Evolutionary conservation across 30 jellyfish, hydroid and myxozoan species (phyloP).

Genomic region (Hydractinia symbiolongicarpus): DNA sequence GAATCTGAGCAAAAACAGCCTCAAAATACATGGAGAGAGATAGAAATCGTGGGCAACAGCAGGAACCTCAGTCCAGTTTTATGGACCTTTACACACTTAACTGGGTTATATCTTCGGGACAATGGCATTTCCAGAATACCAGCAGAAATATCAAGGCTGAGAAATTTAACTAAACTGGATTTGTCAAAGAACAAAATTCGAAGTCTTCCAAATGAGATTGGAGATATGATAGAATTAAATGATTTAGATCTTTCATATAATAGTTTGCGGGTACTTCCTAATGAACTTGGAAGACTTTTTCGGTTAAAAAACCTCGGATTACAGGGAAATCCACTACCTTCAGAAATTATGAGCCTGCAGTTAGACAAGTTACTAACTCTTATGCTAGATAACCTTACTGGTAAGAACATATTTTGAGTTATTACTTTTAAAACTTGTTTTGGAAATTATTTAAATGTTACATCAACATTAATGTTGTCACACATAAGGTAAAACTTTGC

Average conservation of each 20-base stretch:
- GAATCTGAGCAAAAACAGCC: conserved; percentile 51
- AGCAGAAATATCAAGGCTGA: conserved; percentile 65
- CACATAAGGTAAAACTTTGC: too few relatives aligned
- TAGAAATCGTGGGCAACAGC: conserved; percentile 82
- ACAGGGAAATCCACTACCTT: conserved; percentile 94
- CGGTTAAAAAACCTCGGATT: conserved; percentile 66
- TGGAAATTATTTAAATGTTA: too few relatives aligned
- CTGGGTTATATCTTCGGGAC: conserved; percentile 67
- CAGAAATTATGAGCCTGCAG: conserved; percentile 59
- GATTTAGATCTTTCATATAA: conserved; percentile 69
- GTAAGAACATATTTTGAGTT: conserved; percentile 22
- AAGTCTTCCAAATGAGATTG: conserved; percentile 90
- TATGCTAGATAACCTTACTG: conserved; percentile 76
- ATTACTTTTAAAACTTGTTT: background rate
- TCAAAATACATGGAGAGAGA: conserved; percentile 60
- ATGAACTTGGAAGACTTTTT: conserved; percentile 89
- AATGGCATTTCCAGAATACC: conserved; percentile 75
- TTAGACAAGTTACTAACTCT: conserved; percentile 62
- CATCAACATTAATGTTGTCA: too few relatives aligned
- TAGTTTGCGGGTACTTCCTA: conserved; percentile 77
- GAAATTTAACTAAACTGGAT: conserved; percentile 63
- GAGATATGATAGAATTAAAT: conserved; percentile 87
- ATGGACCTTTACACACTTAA: conserved; percentile 82
- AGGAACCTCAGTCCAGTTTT: conserved; percentile 84
- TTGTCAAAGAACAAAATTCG: conserved; percentile 73